Evolutionary conservation across 1,140 invertebrate species (phyloP).

Genomic region (Drosophila pachea): DNA sequence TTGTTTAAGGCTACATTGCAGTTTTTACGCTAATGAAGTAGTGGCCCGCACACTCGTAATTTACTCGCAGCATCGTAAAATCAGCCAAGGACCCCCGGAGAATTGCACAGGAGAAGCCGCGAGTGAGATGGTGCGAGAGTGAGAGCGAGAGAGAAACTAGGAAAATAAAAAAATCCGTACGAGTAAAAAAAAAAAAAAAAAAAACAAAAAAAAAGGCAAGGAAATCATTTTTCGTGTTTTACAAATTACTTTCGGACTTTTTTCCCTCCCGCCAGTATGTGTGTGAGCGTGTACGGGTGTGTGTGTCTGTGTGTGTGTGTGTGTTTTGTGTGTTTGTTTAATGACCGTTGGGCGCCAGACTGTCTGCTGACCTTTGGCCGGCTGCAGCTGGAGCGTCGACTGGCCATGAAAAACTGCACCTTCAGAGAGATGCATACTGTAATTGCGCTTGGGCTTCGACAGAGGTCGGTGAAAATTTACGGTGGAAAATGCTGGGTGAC

Average conservation of each 20-base stretch:
- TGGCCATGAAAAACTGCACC: neutral
- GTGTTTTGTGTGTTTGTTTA: conserved; percentile 35
- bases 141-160: too few relatives aligned
- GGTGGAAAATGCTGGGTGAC: neutral
- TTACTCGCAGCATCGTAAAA: conserved; percentile 64
- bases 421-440: neutral
- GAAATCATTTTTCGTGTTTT: conserved; percentile 70
- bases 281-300: neutral
- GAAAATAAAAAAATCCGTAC: too few relatives aligned
- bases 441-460: neutral
- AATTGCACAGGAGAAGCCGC: conserved; percentile 1
- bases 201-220: conserved; percentile 25
- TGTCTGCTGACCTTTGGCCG: conserved; percentile 70
- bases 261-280: neutral
- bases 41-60: conserved; percentile 42
- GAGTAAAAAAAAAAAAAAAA: conserved; percentile 1
- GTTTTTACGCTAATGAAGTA: conserved; percentile 64
- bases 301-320: neutral
- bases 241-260: conserved; percentile 69
- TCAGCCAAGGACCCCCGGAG: conserved; percentile 29
- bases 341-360: conserved; percentile 66
- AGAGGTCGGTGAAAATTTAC: neutral
- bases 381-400: conserved; percentile 20
- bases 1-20: conserved; percentile 51
- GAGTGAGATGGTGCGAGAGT: too few relatives aligned